Conservation (phyloP, 2,113 vertebrate genomes). For the Seriola aureovittata region DNA sequence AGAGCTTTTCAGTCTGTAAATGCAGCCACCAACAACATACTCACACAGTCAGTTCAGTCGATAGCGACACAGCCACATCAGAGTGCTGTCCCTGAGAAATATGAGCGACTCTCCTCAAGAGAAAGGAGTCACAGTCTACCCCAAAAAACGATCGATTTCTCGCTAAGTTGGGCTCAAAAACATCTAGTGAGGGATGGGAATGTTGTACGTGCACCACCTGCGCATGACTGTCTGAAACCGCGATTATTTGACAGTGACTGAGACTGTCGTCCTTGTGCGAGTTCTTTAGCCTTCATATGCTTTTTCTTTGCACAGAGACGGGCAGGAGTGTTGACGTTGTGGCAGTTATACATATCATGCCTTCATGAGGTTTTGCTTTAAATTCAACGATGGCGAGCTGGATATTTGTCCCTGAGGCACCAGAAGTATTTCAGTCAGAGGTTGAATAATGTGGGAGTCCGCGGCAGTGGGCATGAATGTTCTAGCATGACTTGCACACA, state of each 20-base stretch:
- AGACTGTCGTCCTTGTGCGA: background rate
- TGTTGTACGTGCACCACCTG: background rate
- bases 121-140: background rate
- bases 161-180: too few relatives aligned
- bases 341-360: too few relatives aligned
- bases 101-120: background rate
- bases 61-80: background rate
- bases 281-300: background rate
- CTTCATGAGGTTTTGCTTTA: too few relatives aligned
- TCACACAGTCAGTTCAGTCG: background rate
- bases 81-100: background rate
- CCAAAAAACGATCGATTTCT: background rate
- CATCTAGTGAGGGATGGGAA: too few relatives aligned
- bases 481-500: too few relatives aligned
- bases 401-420: too few relatives aligned
- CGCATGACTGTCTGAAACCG: background rate
- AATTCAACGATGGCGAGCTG: too few relatives aligned
- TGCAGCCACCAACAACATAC: background rate
- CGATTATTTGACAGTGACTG: background rate
- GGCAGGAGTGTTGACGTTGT: background rate
- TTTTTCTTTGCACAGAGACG: background rate
- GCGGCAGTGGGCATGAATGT: too few relatives aligned
- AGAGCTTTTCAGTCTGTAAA: background rate
- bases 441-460: too few relatives aligned
- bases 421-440: too few relatives aligned